Conservation (phyloP, 2,113 vertebrate species). For the Takifugu flavidus region DNA sequence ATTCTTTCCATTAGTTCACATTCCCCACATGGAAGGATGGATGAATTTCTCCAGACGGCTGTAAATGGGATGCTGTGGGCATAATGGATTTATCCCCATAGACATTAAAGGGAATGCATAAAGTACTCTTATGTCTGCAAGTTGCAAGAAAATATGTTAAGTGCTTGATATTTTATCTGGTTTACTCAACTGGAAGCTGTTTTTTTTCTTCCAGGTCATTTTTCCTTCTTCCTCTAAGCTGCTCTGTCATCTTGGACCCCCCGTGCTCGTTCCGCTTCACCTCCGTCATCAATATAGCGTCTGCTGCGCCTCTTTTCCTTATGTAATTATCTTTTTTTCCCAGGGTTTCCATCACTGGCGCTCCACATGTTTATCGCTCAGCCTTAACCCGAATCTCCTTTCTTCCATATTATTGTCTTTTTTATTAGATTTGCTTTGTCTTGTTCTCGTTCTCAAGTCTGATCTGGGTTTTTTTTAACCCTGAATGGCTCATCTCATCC, state of each 20-base stretch:
- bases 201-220: conserved; percentile 21
- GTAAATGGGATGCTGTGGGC: conserved; percentile 15
- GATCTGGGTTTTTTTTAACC: conserved; percentile 7
- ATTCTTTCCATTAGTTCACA: conserved; percentile 9
- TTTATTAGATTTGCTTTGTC: conserved; percentile 5
- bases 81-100: conserved; percentile 25
- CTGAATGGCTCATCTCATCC: not conserved
- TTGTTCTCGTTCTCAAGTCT: not conserved
- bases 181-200: conserved; percentile 15
- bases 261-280: conserved; percentile 16
- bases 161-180: conserved; percentile 31
- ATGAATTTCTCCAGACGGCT: conserved; percentile 18
- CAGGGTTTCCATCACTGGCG: not conserved
- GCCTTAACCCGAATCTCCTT: conserved; percentile 4
- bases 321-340: conserved; percentile 17
- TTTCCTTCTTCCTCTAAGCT: conserved; percentile 37
- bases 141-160: conserved; percentile 31
- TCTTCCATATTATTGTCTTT: conserved; percentile 21
- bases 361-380: conserved; percentile 20
- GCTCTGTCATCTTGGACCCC: conserved; percentile 25
- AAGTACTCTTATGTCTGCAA: conserved; percentile 15
- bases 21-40: conserved; percentile 11
- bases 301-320: conserved; percentile 25
- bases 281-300: conserved; percentile 43
- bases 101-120: conserved; percentile 37